A percentile compares a stretch with the other conserved stretches of the same genome.
Conservation (phyloP, 2,113 vertebrate species). For the Buteo buteo region DNA sequence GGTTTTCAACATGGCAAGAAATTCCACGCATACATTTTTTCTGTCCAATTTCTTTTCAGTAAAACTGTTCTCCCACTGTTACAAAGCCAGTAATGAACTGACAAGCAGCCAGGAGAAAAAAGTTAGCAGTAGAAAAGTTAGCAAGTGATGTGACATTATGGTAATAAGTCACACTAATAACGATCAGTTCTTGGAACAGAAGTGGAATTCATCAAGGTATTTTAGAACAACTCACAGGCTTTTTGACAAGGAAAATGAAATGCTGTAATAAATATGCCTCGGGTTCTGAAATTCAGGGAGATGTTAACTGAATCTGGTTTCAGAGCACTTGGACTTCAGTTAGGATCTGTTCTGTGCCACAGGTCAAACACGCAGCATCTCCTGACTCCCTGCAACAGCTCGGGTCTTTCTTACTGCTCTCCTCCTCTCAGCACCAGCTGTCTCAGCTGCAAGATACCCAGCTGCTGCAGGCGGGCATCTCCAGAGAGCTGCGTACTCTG, state of each 20-base stretch:
- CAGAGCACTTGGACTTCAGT: not conserved
- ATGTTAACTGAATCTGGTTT: not conserved
- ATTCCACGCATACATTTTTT: not conserved
- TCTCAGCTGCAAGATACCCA: not conserved
- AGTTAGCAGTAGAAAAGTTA: not conserved
- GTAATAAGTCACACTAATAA: not conserved
- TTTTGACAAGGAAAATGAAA: not conserved
- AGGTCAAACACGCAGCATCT: not conserved
- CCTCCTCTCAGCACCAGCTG: not conserved
- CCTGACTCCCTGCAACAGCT: not conserved
- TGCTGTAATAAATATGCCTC: not conserved
- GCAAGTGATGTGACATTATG: not conserved
- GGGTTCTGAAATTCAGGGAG: not conserved
- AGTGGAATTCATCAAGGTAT: not conserved
- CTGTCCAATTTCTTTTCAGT: not conserved
- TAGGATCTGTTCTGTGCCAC: not conserved
- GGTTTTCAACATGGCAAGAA: not conserved
- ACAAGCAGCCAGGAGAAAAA: not conserved
- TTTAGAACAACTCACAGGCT: not conserved
- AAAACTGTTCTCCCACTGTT: not conserved
- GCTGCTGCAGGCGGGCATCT: not conserved
- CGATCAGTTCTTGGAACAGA: not conserved
- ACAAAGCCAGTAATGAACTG: not conserved
- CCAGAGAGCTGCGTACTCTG: not conserved
- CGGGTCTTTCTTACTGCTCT: rapidly evolving